phyloP scores from a whole-genome alignment of 2,797 vertebrate species.

The Eulemur albifrons region DNA sequence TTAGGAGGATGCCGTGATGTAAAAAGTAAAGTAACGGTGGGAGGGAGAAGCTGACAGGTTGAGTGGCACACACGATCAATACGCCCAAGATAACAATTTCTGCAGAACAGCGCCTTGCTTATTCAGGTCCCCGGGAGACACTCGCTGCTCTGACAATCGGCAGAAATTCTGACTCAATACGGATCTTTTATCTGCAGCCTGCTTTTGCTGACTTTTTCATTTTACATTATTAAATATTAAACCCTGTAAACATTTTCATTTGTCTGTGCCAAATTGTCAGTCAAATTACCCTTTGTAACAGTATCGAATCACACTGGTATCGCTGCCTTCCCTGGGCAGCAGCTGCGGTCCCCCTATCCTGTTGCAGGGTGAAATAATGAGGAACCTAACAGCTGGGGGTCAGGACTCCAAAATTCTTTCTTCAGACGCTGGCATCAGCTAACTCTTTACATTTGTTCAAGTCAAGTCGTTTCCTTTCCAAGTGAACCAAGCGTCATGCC shows the following conservation, averaged over 20 bases:
- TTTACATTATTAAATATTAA: conserved; percentile 84
- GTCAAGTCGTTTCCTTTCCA: conserved; percentile 2
- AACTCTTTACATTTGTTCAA: not conserved
- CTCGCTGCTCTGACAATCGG: fast-evolving
- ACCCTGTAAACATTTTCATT: conserved; percentile 80
- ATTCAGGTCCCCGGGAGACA: not conserved
- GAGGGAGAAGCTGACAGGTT: not conserved
- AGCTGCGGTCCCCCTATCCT: not conserved
- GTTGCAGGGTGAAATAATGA: not conserved
- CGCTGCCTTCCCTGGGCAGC: conserved; percentile 52
- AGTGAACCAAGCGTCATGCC: not conserved
- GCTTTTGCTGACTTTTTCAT: conserved; percentile 68
- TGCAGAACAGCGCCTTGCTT: conserved; percentile 14
- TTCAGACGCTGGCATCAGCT: not conserved
- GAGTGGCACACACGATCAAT: not conserved
- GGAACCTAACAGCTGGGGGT: not conserved
- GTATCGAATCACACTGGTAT: conserved; percentile 32
- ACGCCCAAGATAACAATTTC: conserved; percentile 57
- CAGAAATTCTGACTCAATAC: not conserved
- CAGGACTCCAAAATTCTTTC: not conserved
- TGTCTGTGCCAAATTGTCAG: conserved; percentile 61
- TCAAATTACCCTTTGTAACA: conserved; percentile 75
- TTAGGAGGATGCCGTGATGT: not conserved
- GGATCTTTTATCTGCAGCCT: conserved; percentile 18
- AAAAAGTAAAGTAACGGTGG: conserved; percentile 41